These are phyloP conservation scores for Peromyscus melanophrys DNA, from an alignment of 2,797 vertebrate species.

Conservation along the genomic window DNA sequence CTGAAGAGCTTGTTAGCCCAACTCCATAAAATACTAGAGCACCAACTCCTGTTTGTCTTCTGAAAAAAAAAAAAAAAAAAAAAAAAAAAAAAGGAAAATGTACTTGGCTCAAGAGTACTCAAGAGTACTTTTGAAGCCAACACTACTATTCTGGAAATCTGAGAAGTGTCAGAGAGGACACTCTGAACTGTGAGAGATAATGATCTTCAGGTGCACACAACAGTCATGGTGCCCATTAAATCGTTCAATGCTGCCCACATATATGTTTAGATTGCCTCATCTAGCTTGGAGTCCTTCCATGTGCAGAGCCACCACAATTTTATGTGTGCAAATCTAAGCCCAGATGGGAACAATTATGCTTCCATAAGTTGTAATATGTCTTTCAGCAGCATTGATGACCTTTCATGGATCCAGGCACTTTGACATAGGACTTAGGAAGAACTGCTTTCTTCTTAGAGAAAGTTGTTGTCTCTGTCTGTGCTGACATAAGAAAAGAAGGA, in stretches of 20 bases:
- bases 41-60: not conserved
- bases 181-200: not conserved
- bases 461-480: not conserved
- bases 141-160: slow-evolving; percentile 2
- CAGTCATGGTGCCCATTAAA: not conserved
- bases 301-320: not conserved
- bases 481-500: not conserved
- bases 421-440: not conserved
- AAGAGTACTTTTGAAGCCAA: slow-evolving; percentile 5
- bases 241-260: not conserved
- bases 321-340: not conserved
- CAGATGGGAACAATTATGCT: not conserved
- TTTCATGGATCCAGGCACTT: not conserved
- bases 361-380: not conserved
- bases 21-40: not conserved
- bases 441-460: not conserved
- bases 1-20: not conserved
- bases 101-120: not conserved
- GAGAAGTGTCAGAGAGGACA: not conserved
- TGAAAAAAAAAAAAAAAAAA: not conserved
- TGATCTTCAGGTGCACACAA: not conserved
- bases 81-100: no score
- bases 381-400: not conserved
- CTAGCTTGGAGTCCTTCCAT: not conserved
- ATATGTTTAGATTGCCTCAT: not conserved